phyloP scores from a whole-genome alignment of 2,888 invertebrate species.

The Gymnoscelis rufifasciata region DNA sequence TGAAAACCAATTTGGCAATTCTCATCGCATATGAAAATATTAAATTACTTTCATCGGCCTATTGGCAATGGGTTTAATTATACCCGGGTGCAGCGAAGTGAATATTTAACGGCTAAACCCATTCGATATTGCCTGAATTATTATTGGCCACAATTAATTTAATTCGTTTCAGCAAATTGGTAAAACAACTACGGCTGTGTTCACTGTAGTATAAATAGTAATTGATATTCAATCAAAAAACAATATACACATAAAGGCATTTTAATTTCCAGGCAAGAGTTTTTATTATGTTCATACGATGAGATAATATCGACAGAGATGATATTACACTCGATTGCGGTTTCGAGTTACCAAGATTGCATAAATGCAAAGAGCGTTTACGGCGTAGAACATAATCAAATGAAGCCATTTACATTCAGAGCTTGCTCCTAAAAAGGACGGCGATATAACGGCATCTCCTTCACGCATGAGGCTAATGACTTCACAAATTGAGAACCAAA shows the following conservation, averaged over 20 bases:
- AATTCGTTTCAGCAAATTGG: neutral
- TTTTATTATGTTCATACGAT: too few species aligned
- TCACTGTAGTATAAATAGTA: too few species aligned
- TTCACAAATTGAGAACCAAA: slow-evolving; percentile 67
- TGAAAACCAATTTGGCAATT: slow-evolving; percentile 30
- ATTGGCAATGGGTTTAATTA: slow-evolving; percentile 4
- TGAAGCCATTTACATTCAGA: slow-evolving; percentile 75
- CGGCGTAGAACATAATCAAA: slow-evolving; percentile 68
- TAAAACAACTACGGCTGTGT: neutral
- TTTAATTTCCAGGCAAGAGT: too few species aligned
- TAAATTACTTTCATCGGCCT: slow-evolving; percentile 26
- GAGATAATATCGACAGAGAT: too few species aligned
- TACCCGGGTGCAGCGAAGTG: neutral
- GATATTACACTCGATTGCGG: slow-evolving; percentile 40
- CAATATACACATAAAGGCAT: too few species aligned
- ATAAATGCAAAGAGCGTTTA: slow-evolving; percentile 69
- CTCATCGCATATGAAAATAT: slow-evolving; percentile 32
- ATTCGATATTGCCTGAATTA: slow-evolving; percentile 2
- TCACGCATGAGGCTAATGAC: slow-evolving; percentile 64
- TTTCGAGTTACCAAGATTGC: slow-evolving; percentile 54
- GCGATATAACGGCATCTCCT: slow-evolving; percentile 46
- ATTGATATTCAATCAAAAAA: too few species aligned
- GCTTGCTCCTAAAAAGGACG: slow-evolving; percentile 50
- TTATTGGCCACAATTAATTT: neutral
- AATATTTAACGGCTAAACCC: neutral